These are phyloP conservation scores for Peucedramus taeniatus DNA, from an alignment of 2,113 vertebrate species.

Conservation along the genomic window DNA sequence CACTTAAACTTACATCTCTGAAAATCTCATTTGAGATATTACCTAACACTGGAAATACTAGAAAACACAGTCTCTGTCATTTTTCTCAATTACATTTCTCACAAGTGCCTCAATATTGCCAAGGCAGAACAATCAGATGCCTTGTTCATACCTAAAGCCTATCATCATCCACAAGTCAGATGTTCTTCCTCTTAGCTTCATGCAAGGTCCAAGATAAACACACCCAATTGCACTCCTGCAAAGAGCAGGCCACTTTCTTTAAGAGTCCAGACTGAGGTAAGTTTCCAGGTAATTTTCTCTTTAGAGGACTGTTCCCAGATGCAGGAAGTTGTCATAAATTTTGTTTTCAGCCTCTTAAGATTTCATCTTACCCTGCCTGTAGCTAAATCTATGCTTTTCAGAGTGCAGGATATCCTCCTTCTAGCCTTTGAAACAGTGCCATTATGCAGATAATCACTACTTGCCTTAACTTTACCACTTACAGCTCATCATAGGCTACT, in stretches of 20 bases:
- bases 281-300: background rate
- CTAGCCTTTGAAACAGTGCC: background rate
- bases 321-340: background rate
- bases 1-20: background rate
- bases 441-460: background rate
- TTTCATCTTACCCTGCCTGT: background rate
- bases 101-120: background rate
- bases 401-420: background rate
- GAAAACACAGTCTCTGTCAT: background rate
- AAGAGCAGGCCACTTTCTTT: background rate
- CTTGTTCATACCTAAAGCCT: background rate
- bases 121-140: background rate
- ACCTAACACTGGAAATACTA: background rate
- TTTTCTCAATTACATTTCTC: background rate
- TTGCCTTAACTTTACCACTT: background rate
- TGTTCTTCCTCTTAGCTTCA: background rate
- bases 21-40: background rate
- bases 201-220: background rate
- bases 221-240: background rate
- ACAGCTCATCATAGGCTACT: background rate
- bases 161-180: background rate
- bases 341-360: background rate
- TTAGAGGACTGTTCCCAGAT: background rate
- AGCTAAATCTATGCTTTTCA: background rate
- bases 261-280: background rate